Evolutionary conservation across 2,888 invertebrate genomes (phyloP).

Genomic region (Lordiphosa andalusiaca): DNA sequence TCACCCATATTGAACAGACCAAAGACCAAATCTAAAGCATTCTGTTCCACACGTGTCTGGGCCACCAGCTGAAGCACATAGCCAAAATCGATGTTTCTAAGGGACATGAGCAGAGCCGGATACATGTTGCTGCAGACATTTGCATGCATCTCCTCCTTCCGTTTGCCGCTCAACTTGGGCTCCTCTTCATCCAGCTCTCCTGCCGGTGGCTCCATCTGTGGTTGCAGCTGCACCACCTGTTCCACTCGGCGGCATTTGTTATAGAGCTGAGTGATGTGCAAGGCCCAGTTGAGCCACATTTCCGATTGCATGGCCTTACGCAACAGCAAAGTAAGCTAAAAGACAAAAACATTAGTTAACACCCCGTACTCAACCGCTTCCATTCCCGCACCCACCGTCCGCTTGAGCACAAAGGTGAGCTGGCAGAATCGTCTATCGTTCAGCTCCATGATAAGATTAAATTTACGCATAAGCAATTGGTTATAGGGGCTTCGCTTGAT

Average conservation of each 20-base stretch:
- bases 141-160: slow-evolving; percentile 68
- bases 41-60: slow-evolving; percentile 74
- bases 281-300: slow-evolving; percentile 73
- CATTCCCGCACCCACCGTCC: slow-evolving; percentile 59
- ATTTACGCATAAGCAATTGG: slow-evolving; percentile 74
- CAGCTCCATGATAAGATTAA: slow-evolving; percentile 69
- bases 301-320: slow-evolving; percentile 75
- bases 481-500: slow-evolving; percentile 79
- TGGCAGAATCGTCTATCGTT: slow-evolving; percentile 77
- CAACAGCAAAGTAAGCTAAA: slow-evolving; percentile 66
- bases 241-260: slow-evolving; percentile 68
- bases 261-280: slow-evolving; percentile 73
- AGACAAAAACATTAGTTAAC: background rate
- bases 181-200: slow-evolving; percentile 31
- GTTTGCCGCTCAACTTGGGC: slow-evolving; percentile 34
- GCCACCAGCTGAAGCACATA: slow-evolving; percentile 84
- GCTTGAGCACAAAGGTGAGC: slow-evolving; percentile 77
- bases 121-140: slow-evolving; percentile 88
- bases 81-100: slow-evolving; percentile 87
- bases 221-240: slow-evolving; percentile 9
- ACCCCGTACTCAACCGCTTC: too few species aligned
- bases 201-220: slow-evolving; percentile 13
- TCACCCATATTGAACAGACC: slow-evolving; percentile 77
- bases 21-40: slow-evolving; percentile 73
- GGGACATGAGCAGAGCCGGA: slow-evolving; percentile 86